Conservation (phyloP, 2,113 vertebrate genomes). For the Nothocercus julius region DNA sequence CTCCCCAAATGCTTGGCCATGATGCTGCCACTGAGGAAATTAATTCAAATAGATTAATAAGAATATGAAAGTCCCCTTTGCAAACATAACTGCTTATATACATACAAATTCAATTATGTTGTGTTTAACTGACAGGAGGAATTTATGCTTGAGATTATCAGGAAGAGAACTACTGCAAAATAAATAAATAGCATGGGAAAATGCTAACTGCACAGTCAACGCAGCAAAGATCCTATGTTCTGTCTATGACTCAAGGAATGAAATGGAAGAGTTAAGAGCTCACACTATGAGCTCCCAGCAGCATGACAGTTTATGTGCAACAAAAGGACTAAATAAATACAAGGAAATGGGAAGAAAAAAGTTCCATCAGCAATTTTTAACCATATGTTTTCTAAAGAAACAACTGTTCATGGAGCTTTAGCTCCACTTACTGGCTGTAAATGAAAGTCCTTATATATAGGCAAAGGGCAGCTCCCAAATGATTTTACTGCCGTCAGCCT, state of each 20-base stretch:
- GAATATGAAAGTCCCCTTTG: background rate
- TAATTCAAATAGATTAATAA: background rate
- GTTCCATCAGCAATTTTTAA: slow-evolving; percentile 45
- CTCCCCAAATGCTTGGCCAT: background rate
- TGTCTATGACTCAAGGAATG: slow-evolving; percentile 29
- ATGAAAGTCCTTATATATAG: slow-evolving; percentile 30
- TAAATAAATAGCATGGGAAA: background rate
- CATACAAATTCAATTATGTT: background rate
- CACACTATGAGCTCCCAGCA: slow-evolving; percentile 35
- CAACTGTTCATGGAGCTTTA: slow-evolving; percentile 64
- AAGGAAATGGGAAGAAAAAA: slow-evolving; percentile 17
- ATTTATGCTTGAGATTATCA: background rate
- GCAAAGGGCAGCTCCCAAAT: background rate
- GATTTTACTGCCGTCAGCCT: background rate
- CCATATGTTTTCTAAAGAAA: background rate
- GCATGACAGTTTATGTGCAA: slow-evolving; percentile 38
- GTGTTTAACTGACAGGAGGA: background rate
- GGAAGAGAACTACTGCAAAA: background rate
- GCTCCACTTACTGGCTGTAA: slow-evolving; percentile 81
- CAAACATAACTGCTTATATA: background rate
- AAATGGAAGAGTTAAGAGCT: slow-evolving; percentile 68
- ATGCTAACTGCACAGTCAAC: slow-evolving; percentile 6
- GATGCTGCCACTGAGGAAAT: background rate
- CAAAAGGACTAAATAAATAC: slow-evolving; percentile 45
- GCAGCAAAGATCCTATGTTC: slow-evolving; percentile 30